These are phyloP conservation scores for Gyrodactylus salaris DNA, from an alignment of 1,140 invertebrate species.

Conservation along the genomic window DNA sequence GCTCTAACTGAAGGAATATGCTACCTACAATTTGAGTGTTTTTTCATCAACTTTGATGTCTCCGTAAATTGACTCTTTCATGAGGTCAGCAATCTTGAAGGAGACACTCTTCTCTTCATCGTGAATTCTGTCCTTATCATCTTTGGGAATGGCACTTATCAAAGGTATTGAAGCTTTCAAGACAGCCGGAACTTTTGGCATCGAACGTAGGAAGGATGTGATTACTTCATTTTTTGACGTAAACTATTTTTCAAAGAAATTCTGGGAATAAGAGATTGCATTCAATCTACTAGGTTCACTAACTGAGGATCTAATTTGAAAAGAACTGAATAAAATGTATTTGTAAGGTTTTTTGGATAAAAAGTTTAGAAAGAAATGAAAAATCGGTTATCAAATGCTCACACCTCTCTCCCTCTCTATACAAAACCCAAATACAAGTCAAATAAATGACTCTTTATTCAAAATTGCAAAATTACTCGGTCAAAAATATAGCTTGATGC, in stretches of 20 bases:
- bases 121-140: not conserved
- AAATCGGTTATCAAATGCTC: no score
- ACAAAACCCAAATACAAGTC: no score
- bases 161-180: not conserved
- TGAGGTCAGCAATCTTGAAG: not conserved
- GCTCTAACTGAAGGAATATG: no score
- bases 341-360: no score
- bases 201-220: not conserved
- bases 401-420: no score
- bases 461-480: no score
- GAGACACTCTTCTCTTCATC: not conserved
- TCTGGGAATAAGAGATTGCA: no score
- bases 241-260: not conserved
- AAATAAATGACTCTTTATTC: no score
- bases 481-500: no score
- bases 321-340: no score
- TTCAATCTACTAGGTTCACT: no score
- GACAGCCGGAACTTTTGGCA: not conserved
- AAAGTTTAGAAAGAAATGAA: no score
- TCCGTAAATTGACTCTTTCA: not conserved
- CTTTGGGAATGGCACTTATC: not conserved
- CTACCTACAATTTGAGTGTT: not conserved
- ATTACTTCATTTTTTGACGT: not conserved
- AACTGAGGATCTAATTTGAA: not conserved
- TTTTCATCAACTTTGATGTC: not conserved